A percentile compares a stretch with the other conserved stretches of the same genome.
phyloP scores from a whole-genome alignment of 2,797 vertebrate genomes.

The Ateles fusciceps region DNA sequence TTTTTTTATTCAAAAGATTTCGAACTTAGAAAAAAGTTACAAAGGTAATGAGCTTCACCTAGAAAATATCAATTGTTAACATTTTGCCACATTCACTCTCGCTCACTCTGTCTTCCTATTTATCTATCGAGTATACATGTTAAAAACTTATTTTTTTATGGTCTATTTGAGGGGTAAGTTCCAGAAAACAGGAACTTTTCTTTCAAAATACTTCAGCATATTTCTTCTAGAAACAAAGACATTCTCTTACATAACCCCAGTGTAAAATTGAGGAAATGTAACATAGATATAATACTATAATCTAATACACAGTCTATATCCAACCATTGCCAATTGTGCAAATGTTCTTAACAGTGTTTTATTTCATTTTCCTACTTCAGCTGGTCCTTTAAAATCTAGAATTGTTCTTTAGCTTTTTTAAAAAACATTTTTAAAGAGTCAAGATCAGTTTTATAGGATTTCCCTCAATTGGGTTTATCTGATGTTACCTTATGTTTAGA shows the following conservation, averaged over 20 bases:
- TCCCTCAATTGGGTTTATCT: neutral
- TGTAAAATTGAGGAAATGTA: neutral
- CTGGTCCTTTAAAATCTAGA: neutral
- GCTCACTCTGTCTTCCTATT: neutral
- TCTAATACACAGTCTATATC: neutral
- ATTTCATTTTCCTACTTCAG: neutral
- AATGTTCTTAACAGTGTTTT: neutral
- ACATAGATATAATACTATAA: neutral
- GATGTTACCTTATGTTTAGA: neutral
- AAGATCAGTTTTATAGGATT: neutral
- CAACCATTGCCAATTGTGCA: neutral
- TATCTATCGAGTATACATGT: neutral
- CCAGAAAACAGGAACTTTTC: neutral
- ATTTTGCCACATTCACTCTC: neutral
- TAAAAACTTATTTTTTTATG: neutral
- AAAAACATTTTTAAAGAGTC: neutral
- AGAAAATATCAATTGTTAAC: neutral
- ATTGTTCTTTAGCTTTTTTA: neutral
- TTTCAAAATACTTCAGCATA: neutral
- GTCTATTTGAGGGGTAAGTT: neutral
- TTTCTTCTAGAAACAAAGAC: neutral
- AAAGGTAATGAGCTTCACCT: neutral
- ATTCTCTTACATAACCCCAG: neutral
- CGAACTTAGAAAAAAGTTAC: neutral
- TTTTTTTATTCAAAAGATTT: constrained; percentile 38